Evolutionary conservation across 1,140 invertebrate species (phyloP).

Genomic region (Eubasilissa regina): DNA sequence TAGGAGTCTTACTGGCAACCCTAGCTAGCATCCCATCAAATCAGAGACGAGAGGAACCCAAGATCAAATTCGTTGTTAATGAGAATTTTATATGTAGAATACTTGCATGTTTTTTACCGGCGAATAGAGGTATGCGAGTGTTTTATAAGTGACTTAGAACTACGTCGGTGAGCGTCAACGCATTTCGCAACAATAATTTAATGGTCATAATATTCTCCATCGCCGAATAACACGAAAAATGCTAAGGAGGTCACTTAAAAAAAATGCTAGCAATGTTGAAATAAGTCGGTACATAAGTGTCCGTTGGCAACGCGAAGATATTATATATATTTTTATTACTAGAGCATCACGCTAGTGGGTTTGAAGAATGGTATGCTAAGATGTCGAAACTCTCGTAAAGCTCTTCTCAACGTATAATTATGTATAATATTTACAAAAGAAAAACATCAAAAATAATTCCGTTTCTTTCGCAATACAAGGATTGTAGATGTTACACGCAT

Average conservation of each 20-base stretch:
- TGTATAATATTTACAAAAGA: too few species aligned
- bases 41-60: not conserved
- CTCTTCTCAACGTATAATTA: too few species aligned
- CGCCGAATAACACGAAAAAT: constrained; percentile 21
- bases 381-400: not conserved
- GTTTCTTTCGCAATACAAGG: too few species aligned
- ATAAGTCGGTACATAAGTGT: constrained; percentile 12
- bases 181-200: constrained; percentile 28
- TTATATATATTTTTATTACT: constrained; percentile 10
- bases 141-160: constrained; percentile 31
- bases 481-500: too few species aligned
- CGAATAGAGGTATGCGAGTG: constrained; percentile 9
- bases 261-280: constrained; percentile 39
- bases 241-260: constrained; percentile 29
- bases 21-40: not conserved
- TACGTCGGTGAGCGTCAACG: constrained; percentile 8
- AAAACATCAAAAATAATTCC: too few species aligned
- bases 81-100: constrained; percentile 18
- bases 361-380: not conserved
- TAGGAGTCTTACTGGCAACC: not conserved
- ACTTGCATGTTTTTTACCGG: not conserved
- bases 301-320: constrained; percentile 20
- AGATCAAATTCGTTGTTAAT: constrained; percentile 5
- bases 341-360: not conserved
- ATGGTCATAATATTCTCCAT: constrained; percentile 23